These are phyloP conservation scores for Pteruthius melanotis DNA, from an alignment of 2,113 vertebrate genomes.

Conservation along the genomic window DNA sequence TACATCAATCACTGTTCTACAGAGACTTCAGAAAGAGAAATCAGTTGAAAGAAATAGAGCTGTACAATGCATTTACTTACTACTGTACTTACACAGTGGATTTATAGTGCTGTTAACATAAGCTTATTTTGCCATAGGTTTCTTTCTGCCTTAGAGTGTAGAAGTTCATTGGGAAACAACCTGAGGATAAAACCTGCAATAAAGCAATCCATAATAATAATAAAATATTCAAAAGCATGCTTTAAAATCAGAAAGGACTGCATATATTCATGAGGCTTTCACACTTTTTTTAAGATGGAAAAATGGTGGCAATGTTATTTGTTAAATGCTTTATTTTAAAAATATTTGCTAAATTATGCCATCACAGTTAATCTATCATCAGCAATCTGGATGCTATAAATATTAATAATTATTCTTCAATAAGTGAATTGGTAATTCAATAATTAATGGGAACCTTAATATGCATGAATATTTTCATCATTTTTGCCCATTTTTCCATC, in stretches of 20 bases:
- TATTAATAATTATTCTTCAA: conserved; percentile 45
- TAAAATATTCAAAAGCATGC: neutral
- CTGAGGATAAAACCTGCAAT: neutral
- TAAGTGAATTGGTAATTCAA: conserved; percentile 6
- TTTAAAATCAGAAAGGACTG: neutral
- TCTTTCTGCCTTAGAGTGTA: neutral
- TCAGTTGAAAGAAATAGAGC: neutral
- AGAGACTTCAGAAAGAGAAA: neutral
- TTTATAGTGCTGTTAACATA: neutral
- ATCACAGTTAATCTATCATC: neutral
- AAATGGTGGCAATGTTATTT: conserved; percentile 14
- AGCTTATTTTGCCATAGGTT: neutral
- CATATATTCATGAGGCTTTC: neutral
- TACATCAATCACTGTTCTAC: neutral
- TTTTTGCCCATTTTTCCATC: neutral
- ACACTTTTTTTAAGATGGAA: neutral
- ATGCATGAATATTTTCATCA: neutral
- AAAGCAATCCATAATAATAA: conserved; percentile 4
- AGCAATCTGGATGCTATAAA: conserved; percentile 20
- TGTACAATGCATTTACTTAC: neutral
- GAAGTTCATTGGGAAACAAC: neutral
- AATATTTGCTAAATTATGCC: conserved; percentile 49
- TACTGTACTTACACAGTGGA: neutral
- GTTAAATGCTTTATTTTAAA: conserved; percentile 31
- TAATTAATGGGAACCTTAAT: conserved; percentile 7